Evolutionary conservation across 2,888 invertebrate species (phyloP).

Genomic region (Sepiola atlantica): DNA sequence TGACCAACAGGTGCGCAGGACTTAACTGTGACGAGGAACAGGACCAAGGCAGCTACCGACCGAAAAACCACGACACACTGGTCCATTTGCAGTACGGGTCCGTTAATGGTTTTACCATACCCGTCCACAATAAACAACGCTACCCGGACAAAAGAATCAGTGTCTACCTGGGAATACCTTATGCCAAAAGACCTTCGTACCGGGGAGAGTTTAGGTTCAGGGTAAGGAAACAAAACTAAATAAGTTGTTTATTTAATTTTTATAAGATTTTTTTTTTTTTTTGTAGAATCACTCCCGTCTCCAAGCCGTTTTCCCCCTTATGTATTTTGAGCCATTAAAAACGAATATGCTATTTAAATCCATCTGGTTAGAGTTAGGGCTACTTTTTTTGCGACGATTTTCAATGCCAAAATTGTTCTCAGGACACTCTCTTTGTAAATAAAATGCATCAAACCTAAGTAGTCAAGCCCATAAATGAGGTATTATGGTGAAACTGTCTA

Average conservation of each 20-base stretch:
- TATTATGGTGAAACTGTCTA: no score
- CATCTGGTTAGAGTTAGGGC: no score
- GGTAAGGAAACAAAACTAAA: neutral
- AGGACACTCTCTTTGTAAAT: no score
- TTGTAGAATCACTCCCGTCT: no score
- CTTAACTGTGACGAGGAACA: neutral
- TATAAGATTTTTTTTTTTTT: neutral
- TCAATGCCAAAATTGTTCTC: no score
- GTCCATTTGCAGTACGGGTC: slow-evolving; percentile 53
- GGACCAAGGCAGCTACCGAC: neutral
- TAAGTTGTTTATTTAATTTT: neutral
- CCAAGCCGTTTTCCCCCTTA: no score
- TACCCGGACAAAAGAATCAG: slow-evolving; percentile 65
- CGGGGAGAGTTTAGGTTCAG: slow-evolving; percentile 75
- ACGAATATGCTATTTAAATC: no score
- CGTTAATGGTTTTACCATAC: slow-evolving; percentile 64
- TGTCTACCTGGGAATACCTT: slow-evolving; percentile 75
- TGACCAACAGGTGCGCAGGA: neutral
- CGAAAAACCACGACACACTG: neutral
- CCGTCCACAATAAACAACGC: slow-evolving; percentile 59
- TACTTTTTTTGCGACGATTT: no score
- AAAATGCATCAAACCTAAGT: no score
- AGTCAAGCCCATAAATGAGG: no score
- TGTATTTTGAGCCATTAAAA: no score
- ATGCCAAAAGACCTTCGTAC: slow-evolving; percentile 75